Conservation (phyloP, 2,888 invertebrate species). For the Nemotelus nigrinus region DNA sequence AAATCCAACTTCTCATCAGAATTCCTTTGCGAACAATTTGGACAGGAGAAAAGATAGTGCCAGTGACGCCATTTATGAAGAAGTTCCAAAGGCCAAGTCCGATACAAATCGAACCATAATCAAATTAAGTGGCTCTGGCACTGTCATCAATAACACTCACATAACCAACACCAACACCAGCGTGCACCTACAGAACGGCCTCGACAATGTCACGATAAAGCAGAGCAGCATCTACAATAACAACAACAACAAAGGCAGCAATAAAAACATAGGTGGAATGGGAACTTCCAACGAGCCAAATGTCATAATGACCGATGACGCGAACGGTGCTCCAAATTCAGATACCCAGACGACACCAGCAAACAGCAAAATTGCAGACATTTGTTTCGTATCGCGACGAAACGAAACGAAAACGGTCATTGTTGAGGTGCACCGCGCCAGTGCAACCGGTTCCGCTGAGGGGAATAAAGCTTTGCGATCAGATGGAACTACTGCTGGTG, state of each 20-base stretch:
- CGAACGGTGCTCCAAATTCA: conserved; percentile 5
- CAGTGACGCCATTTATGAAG: conserved; percentile 58
- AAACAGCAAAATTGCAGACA: conserved; percentile 61
- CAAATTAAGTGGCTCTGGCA: conserved; percentile 76
- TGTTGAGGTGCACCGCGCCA: conserved; percentile 78
- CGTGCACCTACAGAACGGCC: conserved; percentile 41
- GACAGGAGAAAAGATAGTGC: conserved; percentile 59
- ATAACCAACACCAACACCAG: conserved; percentile 54
- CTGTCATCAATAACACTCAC: conserved; percentile 74
- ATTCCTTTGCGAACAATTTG: conserved; percentile 25
- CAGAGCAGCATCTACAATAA: conserved; percentile 37
- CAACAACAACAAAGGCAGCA: conserved; percentile 4
- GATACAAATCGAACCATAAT: conserved; percentile 76
- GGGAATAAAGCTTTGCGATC: not conserved
- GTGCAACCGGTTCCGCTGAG: conserved; percentile 48
- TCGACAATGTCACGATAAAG: conserved; percentile 45
- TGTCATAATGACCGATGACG: conserved; percentile 7
- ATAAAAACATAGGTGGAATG: not conserved
- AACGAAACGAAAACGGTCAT: conserved; percentile 74
- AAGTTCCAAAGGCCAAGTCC: conserved; percentile 64
- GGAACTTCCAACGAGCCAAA: not conserved
- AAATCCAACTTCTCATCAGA: conserved; percentile 36
- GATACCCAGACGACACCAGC: not conserved
- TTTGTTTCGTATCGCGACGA: conserved; percentile 65
- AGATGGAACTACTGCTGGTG: not conserved